Evolutionary conservation across 2,888 invertebrate genomes (phyloP).

Genomic region (Cerastoderma edule): DNA sequence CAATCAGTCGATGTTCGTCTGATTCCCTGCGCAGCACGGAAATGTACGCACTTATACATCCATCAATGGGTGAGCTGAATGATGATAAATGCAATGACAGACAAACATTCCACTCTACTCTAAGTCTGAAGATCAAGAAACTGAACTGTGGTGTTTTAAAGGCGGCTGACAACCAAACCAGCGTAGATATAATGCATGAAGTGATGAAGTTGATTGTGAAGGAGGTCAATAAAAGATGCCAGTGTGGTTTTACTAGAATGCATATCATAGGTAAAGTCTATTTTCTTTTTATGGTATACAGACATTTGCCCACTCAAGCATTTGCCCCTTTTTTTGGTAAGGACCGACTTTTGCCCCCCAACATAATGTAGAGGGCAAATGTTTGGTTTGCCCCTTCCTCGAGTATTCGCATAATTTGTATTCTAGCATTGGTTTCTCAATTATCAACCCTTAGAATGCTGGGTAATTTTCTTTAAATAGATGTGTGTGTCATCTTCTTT

Average conservation of each 20-base stretch:
- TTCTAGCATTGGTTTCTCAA: too few relatives aligned
- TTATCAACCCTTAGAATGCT: too few relatives aligned
- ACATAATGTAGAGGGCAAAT: too few relatives aligned
- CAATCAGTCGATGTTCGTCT: slow-evolving; percentile 49
- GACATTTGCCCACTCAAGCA: too few relatives aligned
- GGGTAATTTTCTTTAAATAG: too few relatives aligned
- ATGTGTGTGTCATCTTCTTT: too few relatives aligned
- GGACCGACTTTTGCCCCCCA: too few relatives aligned
- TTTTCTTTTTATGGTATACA: too few relatives aligned
- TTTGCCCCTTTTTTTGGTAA: too few relatives aligned
- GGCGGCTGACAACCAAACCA: slow-evolving; percentile 5
- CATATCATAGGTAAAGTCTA: slow-evolving; percentile 43
- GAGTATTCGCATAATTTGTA: too few relatives aligned
- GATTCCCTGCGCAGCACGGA: slow-evolving; percentile 35
- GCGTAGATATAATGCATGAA: slow-evolving; percentile 13
- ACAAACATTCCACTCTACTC: slow-evolving; percentile 4
- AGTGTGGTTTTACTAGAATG: slow-evolving; percentile 57
- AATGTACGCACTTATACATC: slow-evolving; percentile 46
- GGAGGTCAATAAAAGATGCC: slow-evolving; percentile 48
- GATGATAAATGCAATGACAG: slow-evolving; percentile 30
- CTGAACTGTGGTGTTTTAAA: slow-evolving; percentile 38
- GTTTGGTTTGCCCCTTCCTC: too few relatives aligned
- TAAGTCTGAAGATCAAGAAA: slow-evolving; percentile 27
- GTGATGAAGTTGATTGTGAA: slow-evolving; percentile 30
- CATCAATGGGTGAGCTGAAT: slow-evolving; percentile 41